A percentile compares a stretch with the other conserved stretches of the same genome.
phyloP scores from a whole-genome alignment of 2,888 invertebrate genomes.

The Erannis defoliaria region DNA sequence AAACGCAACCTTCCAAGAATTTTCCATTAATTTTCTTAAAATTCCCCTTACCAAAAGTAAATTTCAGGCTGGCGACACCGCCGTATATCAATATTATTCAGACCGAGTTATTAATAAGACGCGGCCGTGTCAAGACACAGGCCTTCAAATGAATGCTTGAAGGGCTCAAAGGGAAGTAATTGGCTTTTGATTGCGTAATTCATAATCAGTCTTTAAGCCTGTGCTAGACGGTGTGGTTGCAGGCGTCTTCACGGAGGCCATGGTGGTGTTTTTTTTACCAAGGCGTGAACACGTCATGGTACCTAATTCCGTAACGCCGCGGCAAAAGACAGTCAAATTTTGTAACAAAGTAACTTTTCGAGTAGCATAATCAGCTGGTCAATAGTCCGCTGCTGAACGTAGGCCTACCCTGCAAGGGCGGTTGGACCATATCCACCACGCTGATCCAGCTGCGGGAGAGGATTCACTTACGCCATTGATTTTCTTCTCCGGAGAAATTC shows the following conservation, averaged over 20 bases:
- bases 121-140: conserved; percentile 33
- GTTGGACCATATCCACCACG: no score
- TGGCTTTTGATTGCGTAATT: conserved; percentile 56
- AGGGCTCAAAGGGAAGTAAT: conserved; percentile 55
- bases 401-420: no score
- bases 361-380: no score
- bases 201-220: conserved; percentile 19
- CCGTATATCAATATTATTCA: conserved; percentile 46
- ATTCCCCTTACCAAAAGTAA: not conserved
- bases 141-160: conserved; percentile 56
- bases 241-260: no score
- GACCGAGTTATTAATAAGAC: conserved; percentile 62
- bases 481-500: no score
- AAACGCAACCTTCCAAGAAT: not conserved
- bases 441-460: no score
- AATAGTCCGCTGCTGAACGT: no score
- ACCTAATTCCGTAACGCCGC: no score
- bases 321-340: no score
- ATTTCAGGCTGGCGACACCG: conserved; percentile 18
- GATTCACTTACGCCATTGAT: no score
- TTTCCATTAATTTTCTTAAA: not conserved
- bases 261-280: not conserved
- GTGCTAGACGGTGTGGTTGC: not conserved
- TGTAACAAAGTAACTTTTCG: no score
- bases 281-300: no score